These are phyloP conservation scores for Theocolax elegans DNA, from an alignment of 1,140 invertebrate species.

Conservation along the genomic window DNA sequence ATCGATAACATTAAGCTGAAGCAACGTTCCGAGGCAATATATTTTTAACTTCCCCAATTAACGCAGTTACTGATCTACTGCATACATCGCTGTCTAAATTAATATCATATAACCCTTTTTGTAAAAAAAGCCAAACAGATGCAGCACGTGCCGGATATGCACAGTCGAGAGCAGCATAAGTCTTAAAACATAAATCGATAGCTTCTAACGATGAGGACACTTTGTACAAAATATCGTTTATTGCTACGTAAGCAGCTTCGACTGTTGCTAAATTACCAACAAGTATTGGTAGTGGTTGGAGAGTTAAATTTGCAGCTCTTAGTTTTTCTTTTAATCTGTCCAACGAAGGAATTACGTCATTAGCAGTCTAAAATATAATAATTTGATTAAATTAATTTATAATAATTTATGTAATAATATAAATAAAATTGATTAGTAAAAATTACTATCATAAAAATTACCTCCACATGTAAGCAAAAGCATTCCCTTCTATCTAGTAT, in stretches of 20 bases:
- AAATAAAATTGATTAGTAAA: not conserved
- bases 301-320: not conserved
- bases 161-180: constrained; percentile 39
- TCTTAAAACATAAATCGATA: constrained; percentile 36
- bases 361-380: constrained; percentile 18
- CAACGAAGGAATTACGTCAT: not conserved
- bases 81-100: constrained; percentile 24
- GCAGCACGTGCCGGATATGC: constrained; percentile 24
- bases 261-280: constrained; percentile 30
- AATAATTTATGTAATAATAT: not conserved
- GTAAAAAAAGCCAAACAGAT: constrained; percentile 37
- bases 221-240: constrained; percentile 31
- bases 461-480: too few species aligned
- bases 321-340: constrained; percentile 17
- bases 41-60: constrained; percentile 28
- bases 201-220: constrained; percentile 30
- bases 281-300: constrained; percentile 38
- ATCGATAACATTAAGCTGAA: not conserved
- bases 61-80: constrained; percentile 23
- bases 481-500: too few species aligned
- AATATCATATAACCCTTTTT: constrained; percentile 37
- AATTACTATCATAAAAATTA: too few species aligned
- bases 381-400: not conserved
- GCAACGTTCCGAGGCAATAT: not conserved
- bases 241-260: constrained; percentile 33